Conservation (phyloP, 2,888 invertebrate genomes). For the Dicyrtomina minuta region DNA sequence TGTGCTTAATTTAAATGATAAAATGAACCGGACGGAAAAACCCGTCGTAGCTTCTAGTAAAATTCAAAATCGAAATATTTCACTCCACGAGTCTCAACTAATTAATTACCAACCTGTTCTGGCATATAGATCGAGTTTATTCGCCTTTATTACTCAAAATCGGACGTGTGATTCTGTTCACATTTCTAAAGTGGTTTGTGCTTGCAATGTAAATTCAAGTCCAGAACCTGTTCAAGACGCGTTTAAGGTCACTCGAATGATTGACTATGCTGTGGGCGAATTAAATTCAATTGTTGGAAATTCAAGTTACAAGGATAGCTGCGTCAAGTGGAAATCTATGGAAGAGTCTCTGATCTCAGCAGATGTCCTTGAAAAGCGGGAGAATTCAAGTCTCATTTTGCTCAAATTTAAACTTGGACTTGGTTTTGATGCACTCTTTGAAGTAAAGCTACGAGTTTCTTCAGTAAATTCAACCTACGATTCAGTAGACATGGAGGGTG, state of each 20-base stretch:
- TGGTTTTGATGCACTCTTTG: too few species aligned
- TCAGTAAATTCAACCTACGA: too few species aligned
- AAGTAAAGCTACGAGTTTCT: too few species aligned
- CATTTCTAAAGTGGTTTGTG: background rate
- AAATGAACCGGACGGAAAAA: too few species aligned
- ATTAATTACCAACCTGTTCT: background rate
- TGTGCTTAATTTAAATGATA: conserved; percentile 3
- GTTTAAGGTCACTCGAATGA: too few species aligned
- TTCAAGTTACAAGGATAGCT: background rate
- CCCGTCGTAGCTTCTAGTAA: too few species aligned
- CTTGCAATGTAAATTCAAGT: conserved; percentile 16
- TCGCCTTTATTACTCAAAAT: background rate
- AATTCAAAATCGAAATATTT: too few species aligned
- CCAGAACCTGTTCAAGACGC: too few species aligned
- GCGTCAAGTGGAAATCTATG: conserved; percentile 1
- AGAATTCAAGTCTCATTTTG: background rate
- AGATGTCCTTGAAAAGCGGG: background rate
- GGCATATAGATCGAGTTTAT: conserved; percentile 22
- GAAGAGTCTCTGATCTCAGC: background rate
- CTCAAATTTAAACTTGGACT: conserved; percentile 17
- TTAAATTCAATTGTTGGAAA: background rate
- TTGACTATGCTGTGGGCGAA: too few species aligned
- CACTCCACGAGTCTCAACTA: too few species aligned
- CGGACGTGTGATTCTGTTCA: conserved; percentile 5
- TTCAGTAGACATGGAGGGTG: too few species aligned